These are phyloP conservation scores for Mormyrus lacerda DNA, from an alignment of 2,113 vertebrate genomes.

Conservation along the genomic window DNA sequence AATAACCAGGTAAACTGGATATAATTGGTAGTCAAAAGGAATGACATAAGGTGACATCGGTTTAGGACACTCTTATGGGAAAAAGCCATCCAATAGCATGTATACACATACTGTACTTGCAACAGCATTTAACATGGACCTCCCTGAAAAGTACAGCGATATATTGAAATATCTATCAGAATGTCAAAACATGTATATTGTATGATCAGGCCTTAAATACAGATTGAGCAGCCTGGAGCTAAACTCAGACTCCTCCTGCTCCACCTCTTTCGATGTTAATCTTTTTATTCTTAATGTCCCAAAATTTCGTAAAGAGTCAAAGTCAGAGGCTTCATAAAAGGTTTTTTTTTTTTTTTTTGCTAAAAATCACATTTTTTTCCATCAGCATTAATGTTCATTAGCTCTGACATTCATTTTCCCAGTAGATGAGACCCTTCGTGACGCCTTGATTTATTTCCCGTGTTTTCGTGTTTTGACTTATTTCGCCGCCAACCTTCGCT, in stretches of 20 bases:
- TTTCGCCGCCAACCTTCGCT: neutral
- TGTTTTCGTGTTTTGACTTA: neutral
- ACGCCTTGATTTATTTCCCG: neutral
- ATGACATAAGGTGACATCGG: neutral
- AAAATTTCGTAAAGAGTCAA: neutral
- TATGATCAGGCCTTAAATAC: neutral
- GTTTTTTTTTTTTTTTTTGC: neutral
- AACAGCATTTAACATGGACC: neutral
- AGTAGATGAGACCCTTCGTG: neutral
- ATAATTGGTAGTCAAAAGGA: neutral
- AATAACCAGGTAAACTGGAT: neutral
- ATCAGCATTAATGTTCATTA: neutral
- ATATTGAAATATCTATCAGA: neutral
- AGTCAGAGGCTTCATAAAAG: neutral
- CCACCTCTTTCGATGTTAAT: neutral
- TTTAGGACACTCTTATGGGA: neutral
- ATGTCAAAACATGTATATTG: neutral
- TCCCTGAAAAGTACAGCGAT: neutral
- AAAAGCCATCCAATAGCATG: neutral
- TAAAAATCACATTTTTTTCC: neutral
- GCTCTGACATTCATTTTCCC: neutral
- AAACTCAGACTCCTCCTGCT: neutral
- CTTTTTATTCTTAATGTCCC: neutral
- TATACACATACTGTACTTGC: neutral
- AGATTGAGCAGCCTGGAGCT: neutral